A percentile compares a stretch with the other conserved stretches of the same genome.
Evolutionary conservation across 2,888 invertebrate species (phyloP).

Genomic region (Agrochola circellaris): DNA sequence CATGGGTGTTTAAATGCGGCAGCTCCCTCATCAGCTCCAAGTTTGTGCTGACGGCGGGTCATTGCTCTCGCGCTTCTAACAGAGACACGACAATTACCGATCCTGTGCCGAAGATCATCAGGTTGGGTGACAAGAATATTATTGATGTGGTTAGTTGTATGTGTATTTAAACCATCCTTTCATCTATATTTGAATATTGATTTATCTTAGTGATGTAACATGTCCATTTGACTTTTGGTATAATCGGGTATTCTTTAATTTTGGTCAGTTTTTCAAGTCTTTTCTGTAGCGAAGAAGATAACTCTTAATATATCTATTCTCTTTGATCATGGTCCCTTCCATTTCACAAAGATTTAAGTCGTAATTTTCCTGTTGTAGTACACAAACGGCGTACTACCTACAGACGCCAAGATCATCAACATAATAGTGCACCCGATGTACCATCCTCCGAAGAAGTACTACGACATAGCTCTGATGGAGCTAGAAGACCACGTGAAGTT

Average conservation of each 20-base stretch:
- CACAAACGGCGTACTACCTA: conserved; percentile 33
- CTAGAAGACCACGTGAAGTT: conserved; percentile 71
- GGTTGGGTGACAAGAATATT: conserved; percentile 79
- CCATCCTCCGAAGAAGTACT: conserved; percentile 76
- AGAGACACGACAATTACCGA: conserved; percentile 71
- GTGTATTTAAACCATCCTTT: background rate
- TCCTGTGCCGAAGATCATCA: conserved; percentile 75
- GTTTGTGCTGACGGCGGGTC: conserved; percentile 93
- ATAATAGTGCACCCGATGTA: conserved; percentile 77
- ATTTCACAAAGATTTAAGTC: background rate
- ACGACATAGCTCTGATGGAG: conserved; percentile 81
- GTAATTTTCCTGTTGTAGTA: conserved; percentile 15
- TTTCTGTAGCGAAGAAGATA: background rate
- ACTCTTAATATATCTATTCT: background rate
- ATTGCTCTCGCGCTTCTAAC: conserved; percentile 86
- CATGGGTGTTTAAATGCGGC: conserved; percentile 90
- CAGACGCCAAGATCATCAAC: conserved; percentile 71
- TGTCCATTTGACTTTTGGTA: too few species aligned
- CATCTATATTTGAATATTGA: background rate
- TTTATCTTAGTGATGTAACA: background rate
- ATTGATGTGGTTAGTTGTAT: conserved; percentile 50
- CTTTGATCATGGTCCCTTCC: background rate
- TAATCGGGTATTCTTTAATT: too few species aligned
- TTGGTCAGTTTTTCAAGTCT: too few species aligned
- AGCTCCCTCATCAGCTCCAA: conserved; percentile 92